Base-by-base conservation (phyloP, 1,140 invertebrate genomes). In the Drosophila repleta region DNA sequence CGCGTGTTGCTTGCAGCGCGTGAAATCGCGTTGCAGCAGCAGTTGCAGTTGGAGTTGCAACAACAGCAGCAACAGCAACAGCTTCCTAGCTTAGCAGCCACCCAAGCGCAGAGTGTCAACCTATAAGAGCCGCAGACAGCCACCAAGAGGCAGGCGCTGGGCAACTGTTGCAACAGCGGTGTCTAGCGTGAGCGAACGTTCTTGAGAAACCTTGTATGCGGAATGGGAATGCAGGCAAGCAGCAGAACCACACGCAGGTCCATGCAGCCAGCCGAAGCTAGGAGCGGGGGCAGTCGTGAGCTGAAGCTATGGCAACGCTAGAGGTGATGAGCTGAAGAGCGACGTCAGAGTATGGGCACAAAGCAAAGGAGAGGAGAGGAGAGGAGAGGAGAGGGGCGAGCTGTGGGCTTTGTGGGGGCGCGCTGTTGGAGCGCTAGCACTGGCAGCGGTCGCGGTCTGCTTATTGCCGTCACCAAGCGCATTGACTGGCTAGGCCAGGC, bases 381-480 rank as follows among this genome's bases (percentile, higher is more conserved):
- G n/a, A n/a, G n/a, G n/a, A n/a, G n/a, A n/a, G n/a, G n/a, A n/a
- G 39, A 18, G 52, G 17, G 57, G 8, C n/a, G 46, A 26, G 29
- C 21, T 0, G n/a, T 13, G 4, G 29, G 24, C n/a, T 17, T 7
- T 13, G 1, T 43, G n/a, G 17, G 39, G 17, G 39, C 4, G 39
- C n/a, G 39, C n/a, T 15, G n/a, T 43, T 43, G 39, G 39, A 43
- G 39, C 29, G 52, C 37, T 58, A 45, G 57, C 32, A 35, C 32
- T 65, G 62, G 74, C 73, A 51, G 75, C 87, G 87, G 88, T 90
- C 88, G 84, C 88, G 88, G 83, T 90, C 88, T 90, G 83, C 88
- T 90, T 90, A 52, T 51, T 57, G 68, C 67, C 53, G 35, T 45
- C 53, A 37, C 35, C 63, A 69, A 74, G 65, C 45, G 65, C 45